Percentiles rank a stretch among this genome's conserved stretches.
phyloP scores from a whole-genome alignment of 2,888 invertebrate species.

The Hirudinaria manillensis region DNA sequence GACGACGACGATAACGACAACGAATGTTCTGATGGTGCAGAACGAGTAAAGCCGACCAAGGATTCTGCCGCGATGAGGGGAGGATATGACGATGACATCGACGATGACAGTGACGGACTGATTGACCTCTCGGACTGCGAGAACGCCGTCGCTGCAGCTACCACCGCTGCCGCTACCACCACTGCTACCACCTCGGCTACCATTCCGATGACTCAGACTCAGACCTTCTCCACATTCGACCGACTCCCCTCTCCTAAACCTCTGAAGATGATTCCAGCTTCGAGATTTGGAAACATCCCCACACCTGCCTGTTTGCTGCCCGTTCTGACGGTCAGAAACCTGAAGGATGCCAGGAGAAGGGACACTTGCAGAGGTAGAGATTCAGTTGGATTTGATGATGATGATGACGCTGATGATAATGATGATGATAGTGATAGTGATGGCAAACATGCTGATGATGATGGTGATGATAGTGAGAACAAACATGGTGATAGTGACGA shows the following conservation, averaged over 20 bases:
- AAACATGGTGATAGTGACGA: constrained; percentile 6
- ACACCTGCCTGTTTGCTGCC: constrained; percentile 33
- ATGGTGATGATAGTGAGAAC: not conserved
- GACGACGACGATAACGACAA: not conserved
- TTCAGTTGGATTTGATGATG: not conserved
- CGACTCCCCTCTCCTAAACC: constrained; percentile 12
- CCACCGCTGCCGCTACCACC: not conserved
- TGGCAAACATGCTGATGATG: constrained; percentile 9
- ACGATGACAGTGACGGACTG: constrained; percentile 14
- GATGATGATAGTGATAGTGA: constrained; percentile 18
- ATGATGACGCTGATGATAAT: not conserved
- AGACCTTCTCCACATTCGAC: not conserved
- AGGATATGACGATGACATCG: not conserved
- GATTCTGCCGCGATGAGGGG: too few relatives aligned
- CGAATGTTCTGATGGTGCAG: too few relatives aligned
- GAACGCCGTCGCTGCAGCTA: not conserved
- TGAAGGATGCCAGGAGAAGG: not conserved
- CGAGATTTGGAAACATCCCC: constrained; percentile 16
- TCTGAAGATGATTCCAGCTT: constrained; percentile 29
- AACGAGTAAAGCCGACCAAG: too few relatives aligned
- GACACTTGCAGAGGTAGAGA: not conserved
- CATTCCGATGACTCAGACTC: not conserved
- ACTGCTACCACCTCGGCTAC: not conserved
- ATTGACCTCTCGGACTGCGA: constrained; percentile 26
- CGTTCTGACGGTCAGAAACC: constrained; percentile 22